Base-by-base conservation (phyloP, 92 coral and sea anemone genomes). In the Parazoanthus atlanticus region DNA sequence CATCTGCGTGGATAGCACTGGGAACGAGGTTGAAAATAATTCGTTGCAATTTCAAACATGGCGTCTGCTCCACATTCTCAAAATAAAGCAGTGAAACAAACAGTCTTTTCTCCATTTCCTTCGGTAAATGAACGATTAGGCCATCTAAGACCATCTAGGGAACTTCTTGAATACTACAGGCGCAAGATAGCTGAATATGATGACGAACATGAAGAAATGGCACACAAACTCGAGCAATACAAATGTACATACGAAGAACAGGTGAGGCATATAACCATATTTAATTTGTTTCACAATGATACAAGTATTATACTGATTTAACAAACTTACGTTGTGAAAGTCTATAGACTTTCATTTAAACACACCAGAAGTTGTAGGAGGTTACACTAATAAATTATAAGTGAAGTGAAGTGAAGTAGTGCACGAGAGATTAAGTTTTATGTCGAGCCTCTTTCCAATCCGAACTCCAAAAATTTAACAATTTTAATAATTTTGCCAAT, bases 161-260 rank as follows among this genome's bases (percentile, higher is more conserved):
- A 97, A 75, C 94, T 97, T 33, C 84, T 97, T 84, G 99, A 97
- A 88, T 97, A 93, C 88, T 97, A 97, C 90, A 95, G 99, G 90
- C 94, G 93, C 76, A 97, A 97, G 89, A 95, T 97, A n/a, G 98
- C 99, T 11, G 99, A 97, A 86, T 97, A 97, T 88, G 99, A 97
- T 85, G 95, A 95, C 80, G 99, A 97, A 66, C 96, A 97, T 64
- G 99, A 95, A 32, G 97, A 97, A 85, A 94, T 97, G 97, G 92
- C 91, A 30, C 88, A 91, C 38, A 97, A 95, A 90, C 82, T 97
- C 69, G 99, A 97, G 85, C 93, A 92, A 76, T 97, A 97, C 74
- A 97, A 97, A 78, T 97, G 99, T 84, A 97, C 99, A 6, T 97
- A 97, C 78, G 99, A 97, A 88, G 96, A 97, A 84, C 99, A 97